Evolutionary conservation across 2,797 vertebrate species (phyloP).

Genomic region (Hippopotamyrus pictus): DNA sequence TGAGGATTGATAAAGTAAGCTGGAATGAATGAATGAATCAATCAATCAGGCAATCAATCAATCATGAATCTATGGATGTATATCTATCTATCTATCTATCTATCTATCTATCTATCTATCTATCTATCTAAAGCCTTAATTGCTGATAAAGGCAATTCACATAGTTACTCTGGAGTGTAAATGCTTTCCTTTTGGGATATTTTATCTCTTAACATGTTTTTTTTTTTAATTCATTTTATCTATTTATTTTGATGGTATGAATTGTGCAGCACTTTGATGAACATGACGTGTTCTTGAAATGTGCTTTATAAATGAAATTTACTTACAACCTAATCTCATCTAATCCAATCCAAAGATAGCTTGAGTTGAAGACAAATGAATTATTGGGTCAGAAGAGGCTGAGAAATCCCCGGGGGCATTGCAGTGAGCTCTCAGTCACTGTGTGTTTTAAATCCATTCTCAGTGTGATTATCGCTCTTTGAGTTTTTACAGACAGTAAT

Average conservation of each 20-base stretch:
- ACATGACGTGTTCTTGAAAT: background rate
- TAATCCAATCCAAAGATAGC: background rate
- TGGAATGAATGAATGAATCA: background rate
- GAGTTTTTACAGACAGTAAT: background rate
- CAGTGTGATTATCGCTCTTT: background rate
- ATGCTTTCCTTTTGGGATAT: background rate
- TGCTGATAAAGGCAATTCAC: background rate
- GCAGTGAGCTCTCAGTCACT: background rate
- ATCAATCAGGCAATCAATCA: background rate
- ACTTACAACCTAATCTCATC: background rate
- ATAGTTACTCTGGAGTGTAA: background rate
- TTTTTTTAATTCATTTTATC: background rate
- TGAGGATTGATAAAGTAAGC: background rate
- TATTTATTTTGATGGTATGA: background rate
- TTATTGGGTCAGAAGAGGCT: background rate
- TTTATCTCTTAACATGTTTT: background rate
- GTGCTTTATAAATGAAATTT: background rate
- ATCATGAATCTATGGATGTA: background rate
- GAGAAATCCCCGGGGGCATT: background rate
- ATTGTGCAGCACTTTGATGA: background rate
- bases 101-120: background rate
- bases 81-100: background rate
- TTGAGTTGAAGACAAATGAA: background rate
- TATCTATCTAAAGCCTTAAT: background rate
- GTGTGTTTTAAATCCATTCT: background rate